Conservation (phyloP, 2,797 vertebrate genomes). For the Eurystomus glaucurus region DNA sequence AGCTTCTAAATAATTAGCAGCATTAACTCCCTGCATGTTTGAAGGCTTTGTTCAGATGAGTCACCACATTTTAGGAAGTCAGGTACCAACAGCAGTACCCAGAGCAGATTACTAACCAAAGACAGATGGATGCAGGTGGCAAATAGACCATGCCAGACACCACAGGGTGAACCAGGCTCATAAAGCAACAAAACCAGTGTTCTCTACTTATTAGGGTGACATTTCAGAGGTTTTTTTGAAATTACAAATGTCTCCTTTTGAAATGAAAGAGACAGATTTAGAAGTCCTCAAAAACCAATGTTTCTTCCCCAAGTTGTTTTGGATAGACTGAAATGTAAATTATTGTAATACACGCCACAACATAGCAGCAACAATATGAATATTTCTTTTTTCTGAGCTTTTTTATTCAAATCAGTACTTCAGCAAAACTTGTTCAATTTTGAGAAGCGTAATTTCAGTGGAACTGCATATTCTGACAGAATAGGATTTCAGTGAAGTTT, state of each 20-base stretch:
- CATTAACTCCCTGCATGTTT: background rate
- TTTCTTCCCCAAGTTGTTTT: background rate
- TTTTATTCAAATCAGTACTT: background rate
- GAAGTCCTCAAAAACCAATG: background rate
- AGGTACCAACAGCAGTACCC: background rate
- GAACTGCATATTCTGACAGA: background rate
- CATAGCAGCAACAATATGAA: background rate
- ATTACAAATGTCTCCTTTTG: background rate
- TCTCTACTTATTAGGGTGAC: background rate
- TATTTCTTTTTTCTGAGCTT: background rate
- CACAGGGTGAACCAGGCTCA: background rate
- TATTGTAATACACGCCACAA: background rate
- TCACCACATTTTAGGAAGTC: background rate
- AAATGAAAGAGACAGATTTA: background rate
- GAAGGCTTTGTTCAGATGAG: background rate
- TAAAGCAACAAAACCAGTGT: background rate
- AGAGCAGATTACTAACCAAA: background rate
- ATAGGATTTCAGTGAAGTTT: background rate
- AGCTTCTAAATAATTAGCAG: background rate
- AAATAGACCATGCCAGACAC: conserved; percentile 20
- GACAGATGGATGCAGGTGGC: conserved; percentile 63
- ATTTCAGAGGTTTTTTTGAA: background rate
- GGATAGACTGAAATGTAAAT: background rate
- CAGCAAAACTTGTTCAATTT: background rate
- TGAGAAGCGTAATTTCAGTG: background rate